Conservation (phyloP, 1,140 invertebrate genomes). For the Epicauta chinensis region DNA sequence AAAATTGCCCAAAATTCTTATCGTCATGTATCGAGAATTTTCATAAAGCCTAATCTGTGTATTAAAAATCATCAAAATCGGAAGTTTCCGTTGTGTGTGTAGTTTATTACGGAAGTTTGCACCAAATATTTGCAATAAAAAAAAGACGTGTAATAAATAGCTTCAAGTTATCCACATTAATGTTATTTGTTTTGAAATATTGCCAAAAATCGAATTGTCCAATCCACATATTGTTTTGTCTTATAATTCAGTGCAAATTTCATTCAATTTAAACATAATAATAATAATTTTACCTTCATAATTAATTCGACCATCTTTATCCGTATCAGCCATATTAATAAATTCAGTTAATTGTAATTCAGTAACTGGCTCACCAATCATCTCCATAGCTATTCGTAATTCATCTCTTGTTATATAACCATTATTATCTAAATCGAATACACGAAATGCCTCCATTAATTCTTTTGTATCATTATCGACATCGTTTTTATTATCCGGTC, state of each 20-base stretch:
- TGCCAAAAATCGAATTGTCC: too few relatives aligned
- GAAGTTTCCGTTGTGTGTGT: too few relatives aligned
- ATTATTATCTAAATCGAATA: constrained; percentile 71
- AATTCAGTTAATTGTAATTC: constrained; percentile 66
- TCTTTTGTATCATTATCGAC: constrained; percentile 62
- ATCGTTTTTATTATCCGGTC: constrained; percentile 52
- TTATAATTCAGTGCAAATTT: too few relatives aligned
- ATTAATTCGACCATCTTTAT: constrained; percentile 70
- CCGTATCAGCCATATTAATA: constrained; percentile 63
- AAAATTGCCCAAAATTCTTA: too few relatives aligned
- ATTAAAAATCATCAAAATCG: too few relatives aligned
- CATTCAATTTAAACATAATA: too few relatives aligned
- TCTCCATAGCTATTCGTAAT: constrained; percentile 65
- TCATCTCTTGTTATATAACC: constrained; percentile 72
- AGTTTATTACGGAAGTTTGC: too few relatives aligned
- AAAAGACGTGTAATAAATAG: too few relatives aligned
- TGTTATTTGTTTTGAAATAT: too few relatives aligned
- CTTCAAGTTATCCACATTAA: too few relatives aligned
- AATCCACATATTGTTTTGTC: background rate
- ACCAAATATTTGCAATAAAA: background rate
- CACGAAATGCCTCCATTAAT: constrained; percentile 67
- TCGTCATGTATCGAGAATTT: too few relatives aligned
- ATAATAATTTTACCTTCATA: constrained; percentile 57
- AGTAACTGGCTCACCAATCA: constrained; percentile 68
- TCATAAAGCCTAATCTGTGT: too few relatives aligned